Evolutionary conservation across 2,113 vertebrate genomes (phyloP).

Genomic region (Circaetus gallicus): DNA sequence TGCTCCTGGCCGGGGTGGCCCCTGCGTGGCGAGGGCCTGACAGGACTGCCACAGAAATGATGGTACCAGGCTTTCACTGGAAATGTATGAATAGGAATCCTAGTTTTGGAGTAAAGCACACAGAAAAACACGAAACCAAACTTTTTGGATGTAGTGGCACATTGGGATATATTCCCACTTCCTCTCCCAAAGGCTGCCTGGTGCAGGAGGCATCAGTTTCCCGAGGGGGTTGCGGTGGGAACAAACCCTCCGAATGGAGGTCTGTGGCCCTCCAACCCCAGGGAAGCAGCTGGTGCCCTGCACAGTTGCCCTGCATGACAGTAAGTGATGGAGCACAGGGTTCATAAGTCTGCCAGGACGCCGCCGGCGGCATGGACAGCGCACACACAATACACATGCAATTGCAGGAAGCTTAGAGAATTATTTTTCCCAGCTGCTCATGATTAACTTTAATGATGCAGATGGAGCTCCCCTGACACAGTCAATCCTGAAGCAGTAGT

Average conservation of each 20-base stretch:
- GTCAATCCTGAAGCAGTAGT: not conserved
- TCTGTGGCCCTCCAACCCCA: not conserved
- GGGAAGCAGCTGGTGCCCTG: fast-evolving
- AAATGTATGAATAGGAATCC: not conserved
- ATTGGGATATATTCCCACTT: not conserved
- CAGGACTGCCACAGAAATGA: not conserved
- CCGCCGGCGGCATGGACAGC: fast-evolving
- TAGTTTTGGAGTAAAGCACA: not conserved
- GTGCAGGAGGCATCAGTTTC: not conserved
- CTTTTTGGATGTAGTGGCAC: fast-evolving
- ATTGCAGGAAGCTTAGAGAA: not conserved
- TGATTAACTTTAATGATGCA: not conserved
- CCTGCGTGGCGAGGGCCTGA: fast-evolving
- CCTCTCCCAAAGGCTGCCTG: not conserved
- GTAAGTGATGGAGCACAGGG: not conserved
- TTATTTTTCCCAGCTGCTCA: not conserved
- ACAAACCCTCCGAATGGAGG: not conserved
- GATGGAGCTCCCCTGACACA: not conserved
- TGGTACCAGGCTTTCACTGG: not conserved
- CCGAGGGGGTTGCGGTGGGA: fast-evolving
- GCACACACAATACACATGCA: too few relatives aligned
- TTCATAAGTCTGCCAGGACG: not conserved
- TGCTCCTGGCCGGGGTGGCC: fast-evolving
- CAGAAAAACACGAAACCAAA: not conserved
- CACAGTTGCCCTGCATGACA: not conserved